Conservation (phyloP, 2,113 vertebrate genomes). For the Gavialis gangeticus region DNA sequence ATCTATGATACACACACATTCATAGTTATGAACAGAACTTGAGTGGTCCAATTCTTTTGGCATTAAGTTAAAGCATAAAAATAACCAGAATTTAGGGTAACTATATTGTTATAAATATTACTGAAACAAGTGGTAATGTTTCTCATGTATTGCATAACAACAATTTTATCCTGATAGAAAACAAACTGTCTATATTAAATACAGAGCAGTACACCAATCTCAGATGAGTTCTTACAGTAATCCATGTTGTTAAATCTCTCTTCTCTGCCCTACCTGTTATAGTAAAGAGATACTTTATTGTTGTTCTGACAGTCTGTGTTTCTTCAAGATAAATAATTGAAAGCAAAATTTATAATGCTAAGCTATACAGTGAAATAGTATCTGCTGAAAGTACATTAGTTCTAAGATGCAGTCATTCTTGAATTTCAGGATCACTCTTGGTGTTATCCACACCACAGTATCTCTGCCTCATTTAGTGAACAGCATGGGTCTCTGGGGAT, state of each 20-base stretch:
- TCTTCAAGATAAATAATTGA: conserved; percentile 54
- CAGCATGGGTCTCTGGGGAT: background rate
- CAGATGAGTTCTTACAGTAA: background rate
- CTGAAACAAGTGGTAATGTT: background rate
- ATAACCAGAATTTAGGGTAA: background rate
- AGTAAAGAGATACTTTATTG: conserved; percentile 27
- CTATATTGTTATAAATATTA: background rate
- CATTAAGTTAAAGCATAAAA: background rate
- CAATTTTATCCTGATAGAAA: background rate
- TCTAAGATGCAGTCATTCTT: background rate
- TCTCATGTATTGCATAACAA: background rate
- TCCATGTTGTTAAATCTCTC: conserved; percentile 20
- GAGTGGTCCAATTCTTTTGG: background rate
- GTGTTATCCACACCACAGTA: background rate
- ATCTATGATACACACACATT: background rate
- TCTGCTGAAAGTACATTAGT: background rate
- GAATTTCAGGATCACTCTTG: background rate
- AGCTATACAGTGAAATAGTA: conserved; percentile 19
- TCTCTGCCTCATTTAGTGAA: background rate
- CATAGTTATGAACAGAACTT: background rate
- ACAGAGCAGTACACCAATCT: background rate
- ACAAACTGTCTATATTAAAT: background rate
- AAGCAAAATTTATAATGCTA: conserved; percentile 29
- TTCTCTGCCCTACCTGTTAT: background rate
- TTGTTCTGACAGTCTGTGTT: conserved; percentile 39